These are phyloP conservation scores for Eupelmus urozonus DNA, from an alignment of 2,888 invertebrate genomes.

Conservation along the genomic window DNA sequence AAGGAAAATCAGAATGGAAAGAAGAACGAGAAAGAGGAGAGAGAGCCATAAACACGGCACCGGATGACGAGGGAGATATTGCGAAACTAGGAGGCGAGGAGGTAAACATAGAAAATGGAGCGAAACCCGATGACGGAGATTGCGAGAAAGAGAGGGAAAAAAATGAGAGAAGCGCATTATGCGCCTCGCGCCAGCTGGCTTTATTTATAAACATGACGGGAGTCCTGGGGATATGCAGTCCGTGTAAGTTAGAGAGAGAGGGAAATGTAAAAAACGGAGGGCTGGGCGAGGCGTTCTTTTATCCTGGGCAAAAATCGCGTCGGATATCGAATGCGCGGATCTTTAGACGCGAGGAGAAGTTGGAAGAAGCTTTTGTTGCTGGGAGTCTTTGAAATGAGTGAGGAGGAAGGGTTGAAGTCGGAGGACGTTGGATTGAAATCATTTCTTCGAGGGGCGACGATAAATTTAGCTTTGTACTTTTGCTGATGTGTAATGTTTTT, in stretches of 20 bases:
- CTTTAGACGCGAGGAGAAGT: neutral
- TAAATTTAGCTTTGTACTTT: no score
- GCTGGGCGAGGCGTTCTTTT: neutral
- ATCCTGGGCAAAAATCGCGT: neutral
- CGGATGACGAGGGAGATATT: neutral
- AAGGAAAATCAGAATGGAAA: conserved; percentile 15
- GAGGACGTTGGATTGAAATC: no score
- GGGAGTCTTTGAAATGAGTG: no score
- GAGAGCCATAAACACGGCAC: neutral
- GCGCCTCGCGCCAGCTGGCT: neutral
- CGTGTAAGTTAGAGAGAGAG: neutral
- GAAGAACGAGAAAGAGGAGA: neutral
- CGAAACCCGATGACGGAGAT: neutral
- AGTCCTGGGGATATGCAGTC: neutral
- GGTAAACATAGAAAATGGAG: neutral
- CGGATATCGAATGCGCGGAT: conserved; percentile 19
- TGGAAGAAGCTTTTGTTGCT: no score
- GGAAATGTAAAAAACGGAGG: neutral
- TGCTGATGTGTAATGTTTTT: no score
- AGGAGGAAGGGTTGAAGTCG: no score
- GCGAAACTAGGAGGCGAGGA: neutral
- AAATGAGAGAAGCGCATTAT: neutral
- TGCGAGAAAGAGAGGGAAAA: neutral
- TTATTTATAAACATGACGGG: conserved; percentile 41
- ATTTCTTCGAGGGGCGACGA: no score